Conservation (phyloP, 2,113 vertebrate species). For the Callospermophilus lateralis region DNA sequence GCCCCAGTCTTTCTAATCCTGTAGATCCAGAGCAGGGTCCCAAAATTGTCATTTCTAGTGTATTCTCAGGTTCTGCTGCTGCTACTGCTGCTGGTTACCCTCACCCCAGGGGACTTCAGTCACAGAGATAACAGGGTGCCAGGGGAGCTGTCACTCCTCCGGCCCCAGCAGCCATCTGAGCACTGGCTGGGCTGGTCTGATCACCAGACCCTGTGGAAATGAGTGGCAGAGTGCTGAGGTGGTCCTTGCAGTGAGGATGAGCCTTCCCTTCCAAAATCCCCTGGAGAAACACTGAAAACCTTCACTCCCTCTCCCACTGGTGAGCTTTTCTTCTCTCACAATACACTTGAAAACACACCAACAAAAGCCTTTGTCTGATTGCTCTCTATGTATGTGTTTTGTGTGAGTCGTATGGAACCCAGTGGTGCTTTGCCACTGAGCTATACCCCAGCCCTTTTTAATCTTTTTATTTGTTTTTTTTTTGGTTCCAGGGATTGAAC, state of each 20-base stretch:
- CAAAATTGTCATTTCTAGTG: not conserved
- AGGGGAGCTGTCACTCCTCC: not conserved
- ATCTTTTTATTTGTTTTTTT: too few relatives aligned
- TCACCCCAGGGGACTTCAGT: not conserved
- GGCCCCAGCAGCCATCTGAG: fast-evolving
- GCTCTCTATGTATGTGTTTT: not conserved
- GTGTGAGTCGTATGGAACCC: too few relatives aligned
- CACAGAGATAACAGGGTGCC: too few relatives aligned
- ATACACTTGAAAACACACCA: not conserved
- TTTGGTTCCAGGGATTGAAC: too few relatives aligned
- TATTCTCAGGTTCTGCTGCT: not conserved
- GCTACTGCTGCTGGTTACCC: too few relatives aligned
- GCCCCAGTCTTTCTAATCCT: not conserved
- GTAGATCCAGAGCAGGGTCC: not conserved
- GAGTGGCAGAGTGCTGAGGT: not conserved
- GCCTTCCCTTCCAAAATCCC: not conserved
- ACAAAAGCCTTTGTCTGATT: not conserved
- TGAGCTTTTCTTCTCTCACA: not conserved
- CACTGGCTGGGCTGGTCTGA: not conserved
- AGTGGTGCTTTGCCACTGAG: too few relatives aligned
- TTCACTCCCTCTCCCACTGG: not conserved
- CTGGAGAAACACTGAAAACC: not conserved
- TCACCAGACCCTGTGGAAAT: fast-evolving
- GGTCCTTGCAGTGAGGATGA: not conserved
- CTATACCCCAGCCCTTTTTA: not conserved